These are phyloP conservation scores for Meriones unguiculatus DNA, from an alignment of 2,113 vertebrate genomes.

Conservation along the genomic window DNA sequence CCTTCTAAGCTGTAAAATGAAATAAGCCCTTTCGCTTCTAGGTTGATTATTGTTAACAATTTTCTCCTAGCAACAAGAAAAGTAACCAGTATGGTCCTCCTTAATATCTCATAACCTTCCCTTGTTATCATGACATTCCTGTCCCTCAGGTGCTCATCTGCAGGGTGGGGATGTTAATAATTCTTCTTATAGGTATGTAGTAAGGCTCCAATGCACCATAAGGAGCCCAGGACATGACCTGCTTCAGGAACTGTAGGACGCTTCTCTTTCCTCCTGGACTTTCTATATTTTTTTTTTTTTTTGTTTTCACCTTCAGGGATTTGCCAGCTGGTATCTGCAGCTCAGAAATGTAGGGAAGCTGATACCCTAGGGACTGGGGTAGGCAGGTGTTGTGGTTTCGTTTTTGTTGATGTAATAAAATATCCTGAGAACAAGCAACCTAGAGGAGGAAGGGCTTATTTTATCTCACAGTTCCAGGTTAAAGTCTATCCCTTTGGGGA, in stretches of 20 bases:
- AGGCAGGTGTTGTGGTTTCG: neutral
- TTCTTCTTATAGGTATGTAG: no score
- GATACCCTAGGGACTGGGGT: neutral
- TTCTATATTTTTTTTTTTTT: no score
- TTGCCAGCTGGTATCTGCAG: neutral
- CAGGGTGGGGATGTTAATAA: neutral
- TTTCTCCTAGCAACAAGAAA: neutral
- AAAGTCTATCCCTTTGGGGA: neutral
- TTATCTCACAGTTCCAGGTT: neutral
- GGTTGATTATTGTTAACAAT: neutral
- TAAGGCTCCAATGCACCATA: no score
- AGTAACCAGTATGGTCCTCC: neutral
- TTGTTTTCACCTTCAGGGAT: neutral
- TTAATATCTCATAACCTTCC: neutral
- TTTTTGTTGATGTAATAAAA: neutral
- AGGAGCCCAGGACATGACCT: neutral
- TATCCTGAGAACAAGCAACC: neutral
- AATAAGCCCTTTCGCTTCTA: neutral
- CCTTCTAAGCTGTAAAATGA: neutral
- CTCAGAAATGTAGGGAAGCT: neutral
- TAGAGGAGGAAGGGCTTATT: neutral
- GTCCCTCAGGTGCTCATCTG: neutral
- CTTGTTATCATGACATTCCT: neutral
- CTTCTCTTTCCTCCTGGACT: neutral
- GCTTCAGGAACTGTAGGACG: rapidly evolving